These are phyloP conservation scores for Tringa solitaria DNA, from an alignment of 2,113 vertebrate genomes.

Conservation along the genomic window DNA sequence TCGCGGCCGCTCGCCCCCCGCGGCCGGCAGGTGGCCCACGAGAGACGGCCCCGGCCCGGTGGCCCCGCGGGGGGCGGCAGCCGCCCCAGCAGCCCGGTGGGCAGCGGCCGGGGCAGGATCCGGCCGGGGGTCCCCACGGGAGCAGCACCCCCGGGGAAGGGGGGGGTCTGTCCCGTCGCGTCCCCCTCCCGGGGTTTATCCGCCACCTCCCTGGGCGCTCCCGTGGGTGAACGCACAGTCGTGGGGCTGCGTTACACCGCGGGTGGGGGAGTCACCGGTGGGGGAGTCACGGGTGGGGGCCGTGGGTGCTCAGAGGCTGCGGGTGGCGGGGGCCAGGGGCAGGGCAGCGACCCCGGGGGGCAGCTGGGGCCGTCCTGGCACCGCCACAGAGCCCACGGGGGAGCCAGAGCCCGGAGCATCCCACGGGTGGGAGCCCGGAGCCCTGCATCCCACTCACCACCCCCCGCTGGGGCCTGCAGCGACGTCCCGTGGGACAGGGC, in stretches of 20 bases:
- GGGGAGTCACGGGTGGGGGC: background rate
- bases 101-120: background rate
- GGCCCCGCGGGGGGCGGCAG: background rate
- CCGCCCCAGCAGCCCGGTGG: background rate
- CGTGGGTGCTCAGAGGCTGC: background rate
- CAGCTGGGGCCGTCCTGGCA: background rate
- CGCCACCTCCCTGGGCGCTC: no score
- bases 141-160: background rate
- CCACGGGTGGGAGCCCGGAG: background rate
- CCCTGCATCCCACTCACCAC: background rate
- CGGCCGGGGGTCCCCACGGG: background rate
- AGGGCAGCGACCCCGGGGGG: background rate
- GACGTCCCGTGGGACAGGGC: fast-evolving
- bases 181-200: background rate
- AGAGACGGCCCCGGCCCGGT: background rate
- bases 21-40: background rate
- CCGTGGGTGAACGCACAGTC: background rate
- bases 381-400: fast-evolving
- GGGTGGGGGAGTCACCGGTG: background rate
- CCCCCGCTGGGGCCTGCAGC: background rate
- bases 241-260: background rate
- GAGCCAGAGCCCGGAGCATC: background rate
- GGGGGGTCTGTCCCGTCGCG: background rate
- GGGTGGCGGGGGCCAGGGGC: background rate
- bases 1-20: background rate